phyloP scores from a whole-genome alignment of 2,113 vertebrate genomes.

The Sapayoa aenigma region DNA sequence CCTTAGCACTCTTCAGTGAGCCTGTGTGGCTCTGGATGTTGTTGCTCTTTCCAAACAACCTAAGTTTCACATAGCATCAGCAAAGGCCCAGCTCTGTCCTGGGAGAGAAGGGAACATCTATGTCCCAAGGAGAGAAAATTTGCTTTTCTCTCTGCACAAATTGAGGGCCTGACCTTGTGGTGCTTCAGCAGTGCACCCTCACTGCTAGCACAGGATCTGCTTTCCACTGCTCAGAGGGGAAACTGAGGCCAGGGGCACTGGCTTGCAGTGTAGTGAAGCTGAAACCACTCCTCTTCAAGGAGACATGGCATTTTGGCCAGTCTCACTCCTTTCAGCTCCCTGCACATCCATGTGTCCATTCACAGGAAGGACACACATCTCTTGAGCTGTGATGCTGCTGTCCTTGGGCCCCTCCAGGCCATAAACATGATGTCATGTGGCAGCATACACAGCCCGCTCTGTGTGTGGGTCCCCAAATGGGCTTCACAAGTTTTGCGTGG shows the following conservation, averaged over 20 bases:
- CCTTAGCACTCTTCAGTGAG: background rate
- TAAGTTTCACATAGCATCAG: background rate
- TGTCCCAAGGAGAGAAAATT: background rate
- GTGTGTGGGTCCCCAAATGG: slow-evolving; percentile 24
- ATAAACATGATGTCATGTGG: slow-evolving; percentile 59
- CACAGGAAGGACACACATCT: background rate
- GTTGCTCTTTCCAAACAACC: background rate
- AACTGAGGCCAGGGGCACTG: background rate
- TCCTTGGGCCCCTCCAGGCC: slow-evolving; percentile 35
- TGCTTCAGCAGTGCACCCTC: background rate
- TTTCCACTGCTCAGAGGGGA: background rate
- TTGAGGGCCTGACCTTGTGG: background rate
- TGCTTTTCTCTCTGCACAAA: background rate
- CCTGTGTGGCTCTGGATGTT: accelerated
- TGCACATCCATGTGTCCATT: accelerated
- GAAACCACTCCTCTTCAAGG: background rate
- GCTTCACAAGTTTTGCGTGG: slow-evolving; percentile 58
- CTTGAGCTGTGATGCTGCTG: background rate
- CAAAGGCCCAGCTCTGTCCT: background rate
- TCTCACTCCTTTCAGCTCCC: background rate
- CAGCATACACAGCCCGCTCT: slow-evolving; percentile 26
- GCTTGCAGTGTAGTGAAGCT: background rate
- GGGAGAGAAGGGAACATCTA: background rate
- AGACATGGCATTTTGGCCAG: background rate
- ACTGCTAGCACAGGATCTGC: background rate